A percentile compares a stretch with the other conserved stretches of the same genome.
phyloP scores from a whole-genome alignment of 2,113 vertebrate genomes.

The Vulpes vulpes region DNA sequence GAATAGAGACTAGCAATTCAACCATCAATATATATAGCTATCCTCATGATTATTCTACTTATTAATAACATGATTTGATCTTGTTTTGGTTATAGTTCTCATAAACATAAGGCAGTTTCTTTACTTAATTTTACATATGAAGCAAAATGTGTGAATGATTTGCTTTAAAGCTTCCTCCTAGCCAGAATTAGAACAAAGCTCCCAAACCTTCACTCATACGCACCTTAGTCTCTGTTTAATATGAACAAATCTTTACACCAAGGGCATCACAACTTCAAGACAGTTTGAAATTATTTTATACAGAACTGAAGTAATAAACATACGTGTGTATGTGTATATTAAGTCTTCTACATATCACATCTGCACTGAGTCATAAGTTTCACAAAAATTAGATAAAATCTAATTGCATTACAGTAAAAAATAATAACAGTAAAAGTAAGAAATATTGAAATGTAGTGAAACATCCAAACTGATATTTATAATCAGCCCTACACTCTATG shows the following conservation, averaged over 20 bases:
- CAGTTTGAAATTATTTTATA: neutral
- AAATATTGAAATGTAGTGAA: neutral
- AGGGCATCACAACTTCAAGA: neutral
- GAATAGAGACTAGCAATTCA: neutral
- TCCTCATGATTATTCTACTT: neutral
- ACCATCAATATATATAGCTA: neutral
- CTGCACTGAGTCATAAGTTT: neutral
- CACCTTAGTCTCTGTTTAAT: neutral
- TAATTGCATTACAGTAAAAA: neutral
- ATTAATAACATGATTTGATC: neutral
- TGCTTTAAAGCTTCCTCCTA: neutral
- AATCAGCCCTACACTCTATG: neutral
- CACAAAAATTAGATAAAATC: neutral
- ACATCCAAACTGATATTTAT: neutral
- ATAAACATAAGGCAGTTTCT: neutral
- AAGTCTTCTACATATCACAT: neutral
- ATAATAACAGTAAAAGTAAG: neutral
- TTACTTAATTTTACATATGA: neutral
- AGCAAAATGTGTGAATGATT: neutral
- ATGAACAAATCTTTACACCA: neutral
- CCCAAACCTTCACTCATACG: neutral
- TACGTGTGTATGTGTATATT: neutral
- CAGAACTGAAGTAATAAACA: neutral
- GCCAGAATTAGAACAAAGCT: neutral
- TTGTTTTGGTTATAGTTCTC: neutral